Percentiles rank a stretch among this genome's conserved stretches.
These are phyloP conservation scores for Globicephala melas DNA, from an alignment of 2,113 vertebrate species.

Conservation along the genomic window DNA sequence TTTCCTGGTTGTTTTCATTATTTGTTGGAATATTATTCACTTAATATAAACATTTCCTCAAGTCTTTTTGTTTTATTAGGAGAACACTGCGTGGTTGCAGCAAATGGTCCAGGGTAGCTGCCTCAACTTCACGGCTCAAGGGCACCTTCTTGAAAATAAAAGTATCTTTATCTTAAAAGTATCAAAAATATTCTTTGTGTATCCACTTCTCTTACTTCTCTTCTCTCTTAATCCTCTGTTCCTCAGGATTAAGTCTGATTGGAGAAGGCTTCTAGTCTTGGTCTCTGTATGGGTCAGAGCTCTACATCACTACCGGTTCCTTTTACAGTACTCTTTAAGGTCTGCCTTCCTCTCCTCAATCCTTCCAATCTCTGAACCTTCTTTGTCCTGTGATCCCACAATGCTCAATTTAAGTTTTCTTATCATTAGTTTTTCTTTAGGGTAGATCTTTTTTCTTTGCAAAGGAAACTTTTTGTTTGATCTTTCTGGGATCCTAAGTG, in stretches of 20 bases:
- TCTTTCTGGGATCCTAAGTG: not conserved
- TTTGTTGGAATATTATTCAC: not conserved
- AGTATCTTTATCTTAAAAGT: not conserved
- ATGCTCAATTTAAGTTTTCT: not conserved
- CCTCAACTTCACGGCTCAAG: not conserved
- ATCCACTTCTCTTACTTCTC: no score
- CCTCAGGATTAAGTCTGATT: not conserved
- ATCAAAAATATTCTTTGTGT: not conserved
- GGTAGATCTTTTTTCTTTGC: not conserved
- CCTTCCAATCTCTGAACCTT: not conserved
- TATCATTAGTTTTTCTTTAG: not conserved
- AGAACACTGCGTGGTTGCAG: no score
- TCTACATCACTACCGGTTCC: not conserved
- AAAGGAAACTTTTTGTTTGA: not conserved
- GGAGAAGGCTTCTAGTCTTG: not conserved
- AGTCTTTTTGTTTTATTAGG: not conserved
- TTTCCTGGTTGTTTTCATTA: not conserved
- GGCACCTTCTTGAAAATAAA: not conserved
- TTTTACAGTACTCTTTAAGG: not conserved
- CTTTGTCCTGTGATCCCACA: not conserved
- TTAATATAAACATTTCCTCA: not conserved
- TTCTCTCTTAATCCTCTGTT: not conserved
- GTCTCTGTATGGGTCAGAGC: not conserved
- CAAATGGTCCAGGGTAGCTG: not conserved
- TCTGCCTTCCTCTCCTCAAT: not conserved